Conservation (phyloP, 2,797 vertebrate species). For the Lepilemur septentrionalis region DNA sequence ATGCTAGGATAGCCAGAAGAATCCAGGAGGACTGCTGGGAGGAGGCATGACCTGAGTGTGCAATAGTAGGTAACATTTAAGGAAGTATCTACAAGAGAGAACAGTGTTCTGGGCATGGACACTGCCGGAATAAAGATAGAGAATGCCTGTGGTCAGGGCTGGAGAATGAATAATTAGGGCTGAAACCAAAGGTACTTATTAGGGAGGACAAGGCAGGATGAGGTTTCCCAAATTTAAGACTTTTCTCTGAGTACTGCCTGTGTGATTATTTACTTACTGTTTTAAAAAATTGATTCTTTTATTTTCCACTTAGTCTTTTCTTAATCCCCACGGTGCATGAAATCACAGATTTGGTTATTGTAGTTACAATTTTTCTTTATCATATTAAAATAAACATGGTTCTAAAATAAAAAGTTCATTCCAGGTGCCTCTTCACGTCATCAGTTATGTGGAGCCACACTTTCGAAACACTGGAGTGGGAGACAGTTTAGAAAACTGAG, state of each 20-base stretch:
- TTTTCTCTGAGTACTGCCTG: neutral
- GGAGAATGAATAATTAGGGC: neutral
- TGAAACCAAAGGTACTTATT: neutral
- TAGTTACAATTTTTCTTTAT: neutral
- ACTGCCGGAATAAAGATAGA: neutral
- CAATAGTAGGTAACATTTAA: neutral
- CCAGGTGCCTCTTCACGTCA: neutral
- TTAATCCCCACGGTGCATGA: neutral
- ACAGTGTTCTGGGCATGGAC: neutral
- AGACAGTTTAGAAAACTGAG: slow-evolving; percentile 16
- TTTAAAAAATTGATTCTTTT: neutral
- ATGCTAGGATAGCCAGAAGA: neutral
- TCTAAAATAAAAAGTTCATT: neutral
- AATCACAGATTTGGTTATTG: neutral
- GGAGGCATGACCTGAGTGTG: neutral
- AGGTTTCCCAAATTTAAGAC: neutral
- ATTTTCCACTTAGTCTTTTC: neutral
- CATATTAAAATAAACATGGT: neutral
- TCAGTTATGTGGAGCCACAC: neutral
- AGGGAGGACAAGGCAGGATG: neutral
- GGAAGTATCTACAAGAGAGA: neutral
- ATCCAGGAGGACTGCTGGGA: slow-evolving; percentile 4
- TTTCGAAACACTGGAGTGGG: neutral
- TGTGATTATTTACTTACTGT: neutral
- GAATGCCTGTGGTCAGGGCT: neutral